Evolutionary conservation across 2,113 vertebrate species (phyloP).

Genomic region (Percina caprodes): DNA sequence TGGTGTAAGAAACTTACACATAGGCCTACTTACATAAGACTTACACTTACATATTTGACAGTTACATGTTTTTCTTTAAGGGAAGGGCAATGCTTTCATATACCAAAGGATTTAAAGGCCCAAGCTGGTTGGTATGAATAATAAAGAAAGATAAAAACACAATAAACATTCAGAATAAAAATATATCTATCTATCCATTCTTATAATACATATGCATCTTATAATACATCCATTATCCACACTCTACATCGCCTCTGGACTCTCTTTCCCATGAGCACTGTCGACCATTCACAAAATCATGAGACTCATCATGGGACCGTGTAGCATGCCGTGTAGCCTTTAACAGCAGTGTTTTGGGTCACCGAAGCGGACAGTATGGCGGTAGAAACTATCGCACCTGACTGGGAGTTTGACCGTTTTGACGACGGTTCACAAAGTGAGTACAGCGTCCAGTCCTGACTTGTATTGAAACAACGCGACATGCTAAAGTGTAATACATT

Average conservation of each 20-base stretch:
- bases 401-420: conserved; percentile 97
- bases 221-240: not conserved
- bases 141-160: too few relatives aligned
- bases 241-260: conserved; percentile 11
- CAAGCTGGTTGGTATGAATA: too few relatives aligned
- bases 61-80: too few relatives aligned
- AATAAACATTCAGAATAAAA: too few relatives aligned
- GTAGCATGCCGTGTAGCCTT: not conserved
- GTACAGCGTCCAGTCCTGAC: conserved; percentile 20
- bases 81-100: too few relatives aligned
- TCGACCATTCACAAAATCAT: conserved; percentile 69
- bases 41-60: too few relatives aligned
- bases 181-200: not conserved
- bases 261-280: conserved; percentile 76
- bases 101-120: too few relatives aligned
- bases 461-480: not conserved
- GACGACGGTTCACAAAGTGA: conserved; percentile 98
- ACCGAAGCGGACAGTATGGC: conserved; percentile 81
- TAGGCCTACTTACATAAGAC: too few relatives aligned
- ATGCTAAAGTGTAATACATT: not conserved
- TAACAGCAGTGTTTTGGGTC: conserved; percentile 26
- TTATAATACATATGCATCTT: not conserved
- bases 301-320: conserved; percentile 76
- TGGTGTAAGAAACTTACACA: too few relatives aligned
- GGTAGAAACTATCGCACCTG: conserved; percentile 90